phyloP scores from a whole-genome alignment of 2,888 invertebrate genomes.

The Dexiosoma caninum region DNA sequence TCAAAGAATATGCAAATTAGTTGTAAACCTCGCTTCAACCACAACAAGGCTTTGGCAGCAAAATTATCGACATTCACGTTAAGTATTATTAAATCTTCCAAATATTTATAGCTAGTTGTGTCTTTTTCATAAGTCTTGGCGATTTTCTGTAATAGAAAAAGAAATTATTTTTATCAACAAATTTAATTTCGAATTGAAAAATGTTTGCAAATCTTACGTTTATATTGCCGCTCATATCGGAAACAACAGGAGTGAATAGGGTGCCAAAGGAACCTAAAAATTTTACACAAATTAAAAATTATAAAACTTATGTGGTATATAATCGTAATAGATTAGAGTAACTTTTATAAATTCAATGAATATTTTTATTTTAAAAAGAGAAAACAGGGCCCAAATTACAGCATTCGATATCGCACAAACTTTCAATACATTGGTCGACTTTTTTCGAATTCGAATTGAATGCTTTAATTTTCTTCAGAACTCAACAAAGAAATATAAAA shows the following conservation, averaged over 20 bases:
- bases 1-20: constrained; percentile 76
- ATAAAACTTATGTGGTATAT: too few relatives aligned
- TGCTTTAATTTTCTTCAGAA: too few relatives aligned
- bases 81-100: constrained; percentile 84
- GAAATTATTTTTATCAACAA: neutral
- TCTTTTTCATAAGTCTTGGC: constrained; percentile 80
- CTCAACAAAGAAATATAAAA: too few relatives aligned
- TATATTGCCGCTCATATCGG: constrained; percentile 88
- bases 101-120: constrained; percentile 79
- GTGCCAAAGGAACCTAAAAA: constrained; percentile 85
- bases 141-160: constrained; percentile 81
- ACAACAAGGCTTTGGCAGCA: constrained; percentile 83
- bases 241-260: constrained; percentile 85
- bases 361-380: too few relatives aligned
- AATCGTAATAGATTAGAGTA: too few relatives aligned
- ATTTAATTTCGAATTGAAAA: neutral
- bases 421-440: too few relatives aligned
- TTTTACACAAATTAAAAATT: neutral
- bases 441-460: too few relatives aligned
- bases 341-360: too few relatives aligned
- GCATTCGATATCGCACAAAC: too few relatives aligned
- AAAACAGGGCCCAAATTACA: too few relatives aligned
- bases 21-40: constrained; percentile 82
- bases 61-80: constrained; percentile 80
- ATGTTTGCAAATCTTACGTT: constrained; percentile 79